phyloP scores from a whole-genome alignment of 2,888 invertebrate species.

The Crematogaster levior region DNA sequence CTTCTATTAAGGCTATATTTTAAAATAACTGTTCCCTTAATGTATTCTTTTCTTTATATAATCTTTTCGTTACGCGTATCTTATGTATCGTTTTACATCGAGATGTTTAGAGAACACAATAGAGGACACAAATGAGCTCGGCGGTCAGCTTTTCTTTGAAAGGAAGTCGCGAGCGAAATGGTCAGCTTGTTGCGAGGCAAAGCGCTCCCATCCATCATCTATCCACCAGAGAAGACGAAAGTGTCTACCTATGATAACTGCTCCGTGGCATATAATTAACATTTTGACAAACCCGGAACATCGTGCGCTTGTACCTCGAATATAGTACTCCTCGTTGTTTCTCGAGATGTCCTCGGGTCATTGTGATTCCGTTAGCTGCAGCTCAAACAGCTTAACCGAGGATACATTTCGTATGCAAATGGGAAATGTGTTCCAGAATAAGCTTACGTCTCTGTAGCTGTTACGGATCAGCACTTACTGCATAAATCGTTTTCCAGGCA shows the following conservation, averaged over 20 bases:
- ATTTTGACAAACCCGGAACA: slow-evolving; percentile 41
- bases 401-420: slow-evolving; percentile 77
- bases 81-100: slow-evolving; percentile 5
- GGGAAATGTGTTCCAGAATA: slow-evolving; percentile 76
- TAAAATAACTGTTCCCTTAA: slow-evolving; percentile 2
- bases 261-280: slow-evolving; percentile 42
- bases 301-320: slow-evolving; percentile 21
- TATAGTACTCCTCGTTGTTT: slow-evolving; percentile 59
- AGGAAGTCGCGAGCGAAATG: slow-evolving; percentile 17
- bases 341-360: slow-evolving; percentile 71
- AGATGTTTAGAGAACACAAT: neutral
- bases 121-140: neutral
- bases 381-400: slow-evolving; percentile 74
- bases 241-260: slow-evolving; percentile 24
- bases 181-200: slow-evolving; percentile 14
- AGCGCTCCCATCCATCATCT: slow-evolving; percentile 5
- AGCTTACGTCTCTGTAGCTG: slow-evolving; percentile 74
- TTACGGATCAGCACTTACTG: slow-evolving; percentile 73
- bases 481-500: slow-evolving; percentile 70
- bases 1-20: neutral
- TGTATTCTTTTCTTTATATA: slow-evolving; percentile 7
- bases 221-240: slow-evolving; percentile 17
- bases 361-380: slow-evolving; percentile 76
- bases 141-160: slow-evolving; percentile 31
- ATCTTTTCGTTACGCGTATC: slow-evolving; percentile 1